Conservation (phyloP, 2,888 invertebrate genomes). For the Romanomermis culicivorax region DNA sequence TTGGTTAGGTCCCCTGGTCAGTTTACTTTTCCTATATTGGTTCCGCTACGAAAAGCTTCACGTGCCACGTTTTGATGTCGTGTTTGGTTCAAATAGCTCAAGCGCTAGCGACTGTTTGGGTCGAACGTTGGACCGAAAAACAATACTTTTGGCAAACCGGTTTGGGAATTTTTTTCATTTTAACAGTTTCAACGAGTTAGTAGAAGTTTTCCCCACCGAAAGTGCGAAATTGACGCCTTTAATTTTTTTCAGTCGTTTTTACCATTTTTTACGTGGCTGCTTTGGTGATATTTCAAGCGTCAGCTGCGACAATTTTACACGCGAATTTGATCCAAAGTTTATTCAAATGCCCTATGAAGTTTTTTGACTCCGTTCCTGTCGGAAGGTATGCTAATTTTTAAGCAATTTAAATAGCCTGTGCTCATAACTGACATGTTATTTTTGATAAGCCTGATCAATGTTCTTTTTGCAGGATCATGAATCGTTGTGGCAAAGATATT, state of each 20-base stretch:
- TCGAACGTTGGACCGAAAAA: not conserved
- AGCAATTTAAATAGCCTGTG: not conserved
- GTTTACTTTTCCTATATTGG: too few relatives aligned
- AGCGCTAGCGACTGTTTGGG: not conserved
- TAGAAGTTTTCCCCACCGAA: not conserved
- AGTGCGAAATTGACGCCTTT: not conserved
- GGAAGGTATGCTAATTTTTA: conserved; percentile 10
- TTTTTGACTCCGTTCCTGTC: conserved; percentile 32
- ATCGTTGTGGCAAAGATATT: conserved; percentile 11
- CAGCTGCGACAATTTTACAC: not conserved
- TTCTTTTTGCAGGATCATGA: conserved; percentile 4
- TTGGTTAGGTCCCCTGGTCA: too few relatives aligned
- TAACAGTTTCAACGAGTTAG: not conserved
- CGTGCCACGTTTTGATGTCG: not conserved
- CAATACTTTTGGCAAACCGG: not conserved
- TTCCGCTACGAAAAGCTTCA: too few relatives aligned
- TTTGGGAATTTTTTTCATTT: not conserved
- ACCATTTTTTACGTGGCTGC: not conserved
- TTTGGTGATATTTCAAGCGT: not conserved
- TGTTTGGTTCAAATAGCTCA: not conserved
- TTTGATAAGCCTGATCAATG: not conserved
- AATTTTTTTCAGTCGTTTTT: not conserved
- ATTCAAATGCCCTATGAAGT: conserved; percentile 23
- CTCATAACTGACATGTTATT: not conserved
- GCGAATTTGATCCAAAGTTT: not conserved